Evolutionary conservation across 2,888 invertebrate species (phyloP), one percentile per base, ranked within the genome.

Genomic region (Allygus modestus): DNA sequence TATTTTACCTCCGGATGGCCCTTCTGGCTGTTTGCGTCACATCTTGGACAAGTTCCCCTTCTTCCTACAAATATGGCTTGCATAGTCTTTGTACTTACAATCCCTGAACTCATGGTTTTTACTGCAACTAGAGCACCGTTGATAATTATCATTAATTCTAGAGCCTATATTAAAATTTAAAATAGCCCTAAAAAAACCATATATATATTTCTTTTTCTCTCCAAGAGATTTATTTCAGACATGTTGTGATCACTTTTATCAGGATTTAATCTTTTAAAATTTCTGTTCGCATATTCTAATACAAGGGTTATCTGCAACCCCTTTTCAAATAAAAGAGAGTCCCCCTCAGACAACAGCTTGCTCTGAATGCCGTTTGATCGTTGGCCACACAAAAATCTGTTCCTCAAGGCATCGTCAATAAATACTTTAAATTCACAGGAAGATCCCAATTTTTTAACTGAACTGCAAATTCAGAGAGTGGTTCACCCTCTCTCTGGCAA

Each of bases 361-460:
- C 54, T 54, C 23, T 54, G 54, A 54, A 54, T 54, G 4, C 12
- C 54, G 12, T 54, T 54, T 15, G 54, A 54, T 2, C 54, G 23
- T 15, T 77, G 15, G 4, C 84, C 82, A 33, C 65, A 65, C 17
- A 85, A 84, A 41, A 85, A 75, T 9, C 37, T 37, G 37, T 37
- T 9, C 37, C 37, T 37, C 37, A 37, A 9, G 9, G 37, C 37
- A 37, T 85, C 43, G 31, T 75, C 46, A 9, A 85, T 61, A 75
- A 83, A 84, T 9, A 9, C 26, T 46, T 37, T 82, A 51, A 84
- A 85, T 2, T 84, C 37, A 75, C 84, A 85, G 9, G 65, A 65
- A 11, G 83, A 54, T 23, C 82, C 58, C n/a, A 85, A 54, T 17
- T 61, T 54, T n/a, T 61, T 73, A 9, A 51, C 17, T 65, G n/a